Conservation (phyloP, 2,797 vertebrate genomes). For the Echeneis naucrates region DNA sequence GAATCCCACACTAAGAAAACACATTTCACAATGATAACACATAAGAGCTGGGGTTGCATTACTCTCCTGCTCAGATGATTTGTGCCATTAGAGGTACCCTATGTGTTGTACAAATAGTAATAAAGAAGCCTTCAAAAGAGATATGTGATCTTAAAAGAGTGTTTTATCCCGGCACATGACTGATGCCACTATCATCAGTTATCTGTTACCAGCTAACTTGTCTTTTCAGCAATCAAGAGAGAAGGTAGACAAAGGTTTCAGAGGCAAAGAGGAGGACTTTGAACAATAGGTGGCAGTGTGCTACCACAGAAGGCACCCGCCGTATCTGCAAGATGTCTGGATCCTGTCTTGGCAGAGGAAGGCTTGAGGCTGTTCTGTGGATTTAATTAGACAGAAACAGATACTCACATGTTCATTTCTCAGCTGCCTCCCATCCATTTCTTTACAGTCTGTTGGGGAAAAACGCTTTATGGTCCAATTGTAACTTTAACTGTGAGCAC, state of each 20-base stretch:
- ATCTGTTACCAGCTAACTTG: conserved; percentile 81
- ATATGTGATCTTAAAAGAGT: conserved; percentile 83
- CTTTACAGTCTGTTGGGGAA: conserved; percentile 82
- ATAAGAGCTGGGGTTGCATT: conserved; percentile 81
- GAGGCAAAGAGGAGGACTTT: conserved; percentile 40
- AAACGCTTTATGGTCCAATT: conserved; percentile 83
- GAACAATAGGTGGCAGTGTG: conserved; percentile 89
- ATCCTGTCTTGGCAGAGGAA: conserved; percentile 79
- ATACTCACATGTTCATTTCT: conserved; percentile 88
- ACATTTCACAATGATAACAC: conserved; percentile 83
- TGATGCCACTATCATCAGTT: conserved; percentile 80
- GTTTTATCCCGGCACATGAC: conserved; percentile 80
- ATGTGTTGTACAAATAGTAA: conserved; percentile 82
- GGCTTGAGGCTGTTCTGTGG: conserved; percentile 84
- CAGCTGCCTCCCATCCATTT: conserved; percentile 86
- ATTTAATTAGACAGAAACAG: conserved; percentile 91
- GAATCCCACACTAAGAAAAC: conserved; percentile 80
- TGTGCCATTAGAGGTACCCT: conserved; percentile 81
- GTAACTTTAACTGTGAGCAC: conserved; percentile 83
- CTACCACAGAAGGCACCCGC: conserved; percentile 77
- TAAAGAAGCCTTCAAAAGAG: conserved; percentile 85
- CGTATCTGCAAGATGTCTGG: conserved; percentile 61
- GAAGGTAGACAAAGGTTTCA: conserved; percentile 67
- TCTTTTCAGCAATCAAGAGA: conserved; percentile 75
- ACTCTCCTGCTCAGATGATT: conserved; percentile 81